These are phyloP conservation scores for Myripristis jacobus DNA, from an alignment of 2,797 vertebrate species.

Conservation along the genomic window DNA sequence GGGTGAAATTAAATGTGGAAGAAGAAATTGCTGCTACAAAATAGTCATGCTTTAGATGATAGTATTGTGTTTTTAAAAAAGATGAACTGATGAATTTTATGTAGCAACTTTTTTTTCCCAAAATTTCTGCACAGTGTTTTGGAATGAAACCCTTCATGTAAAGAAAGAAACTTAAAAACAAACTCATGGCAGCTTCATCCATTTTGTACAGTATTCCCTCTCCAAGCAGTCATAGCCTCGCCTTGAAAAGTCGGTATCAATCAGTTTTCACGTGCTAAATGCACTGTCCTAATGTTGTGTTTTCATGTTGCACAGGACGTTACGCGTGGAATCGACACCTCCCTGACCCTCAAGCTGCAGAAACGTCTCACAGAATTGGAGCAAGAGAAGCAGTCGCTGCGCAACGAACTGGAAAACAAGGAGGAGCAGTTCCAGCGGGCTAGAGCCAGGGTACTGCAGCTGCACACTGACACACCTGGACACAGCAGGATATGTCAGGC, in stretches of 20 bases:
- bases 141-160: not conserved
- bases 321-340: slow-evolving; percentile 93
- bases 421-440: slow-evolving; percentile 94
- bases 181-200: not conserved
- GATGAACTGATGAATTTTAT: not conserved
- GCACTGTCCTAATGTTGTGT: not conserved
- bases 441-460: slow-evolving; percentile 87
- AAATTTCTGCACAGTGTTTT: not conserved
- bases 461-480: not conserved
- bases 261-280: not conserved
- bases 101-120: not conserved
- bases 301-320: slow-evolving; percentile 81
- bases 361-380: slow-evolving; percentile 96
- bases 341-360: slow-evolving; percentile 97
- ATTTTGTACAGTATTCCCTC: not conserved
- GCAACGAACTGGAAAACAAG: slow-evolving; percentile 94
- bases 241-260: not conserved
- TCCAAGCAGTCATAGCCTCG: not conserved
- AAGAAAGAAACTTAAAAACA: not conserved
- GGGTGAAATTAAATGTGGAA: not conserved
- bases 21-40: too few relatives aligned
- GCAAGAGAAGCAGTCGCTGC: slow-evolving; percentile 94
- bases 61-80: too few relatives aligned
- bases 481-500: too few relatives aligned
- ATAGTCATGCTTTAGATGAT: too few relatives aligned